Evolutionary conservation across 2,797 vertebrate genomes (phyloP).

Genomic region (Orientallactaga sibirica): DNA sequence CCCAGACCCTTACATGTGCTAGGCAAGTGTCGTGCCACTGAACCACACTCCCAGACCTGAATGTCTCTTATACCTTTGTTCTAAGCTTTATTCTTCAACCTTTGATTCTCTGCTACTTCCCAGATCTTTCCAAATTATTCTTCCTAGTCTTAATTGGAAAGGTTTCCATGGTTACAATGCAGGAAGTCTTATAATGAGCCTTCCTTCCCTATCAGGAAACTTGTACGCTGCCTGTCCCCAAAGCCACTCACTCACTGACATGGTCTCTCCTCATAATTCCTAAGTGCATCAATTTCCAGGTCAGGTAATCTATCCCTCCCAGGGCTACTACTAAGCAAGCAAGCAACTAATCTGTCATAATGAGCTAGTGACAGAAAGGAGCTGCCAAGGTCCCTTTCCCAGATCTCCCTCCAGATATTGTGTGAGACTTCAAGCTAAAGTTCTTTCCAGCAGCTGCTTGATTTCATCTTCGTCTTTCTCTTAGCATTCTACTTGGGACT

Average conservation of each 20-base stretch:
- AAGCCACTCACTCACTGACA: background rate
- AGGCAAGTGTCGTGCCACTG: too few relatives aligned
- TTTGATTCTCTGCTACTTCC: background rate
- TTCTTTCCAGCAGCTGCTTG: background rate
- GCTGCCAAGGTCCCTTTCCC: background rate
- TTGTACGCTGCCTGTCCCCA: background rate
- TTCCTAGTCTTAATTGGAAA: slow-evolving; percentile 45
- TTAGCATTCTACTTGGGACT: background rate
- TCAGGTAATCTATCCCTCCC: background rate
- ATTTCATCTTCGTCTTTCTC: background rate
- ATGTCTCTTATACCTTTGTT: background rate
- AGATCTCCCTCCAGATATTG: background rate
- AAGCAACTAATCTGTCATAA: background rate
- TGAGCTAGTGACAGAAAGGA: background rate
- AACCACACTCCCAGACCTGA: too few relatives aligned
- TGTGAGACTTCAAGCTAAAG: background rate
- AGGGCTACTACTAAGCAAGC: background rate
- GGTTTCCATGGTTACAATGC: slow-evolving; percentile 15
- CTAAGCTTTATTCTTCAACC: background rate
- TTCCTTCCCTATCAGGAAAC: background rate
- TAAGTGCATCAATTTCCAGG: background rate
- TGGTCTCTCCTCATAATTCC: background rate
- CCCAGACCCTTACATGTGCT: too few relatives aligned
- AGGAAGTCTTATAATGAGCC: background rate
- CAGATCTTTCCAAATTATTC: background rate